phyloP scores from a whole-genome alignment of 2,113 vertebrate species.

The Cephalopholis sonnerati region DNA sequence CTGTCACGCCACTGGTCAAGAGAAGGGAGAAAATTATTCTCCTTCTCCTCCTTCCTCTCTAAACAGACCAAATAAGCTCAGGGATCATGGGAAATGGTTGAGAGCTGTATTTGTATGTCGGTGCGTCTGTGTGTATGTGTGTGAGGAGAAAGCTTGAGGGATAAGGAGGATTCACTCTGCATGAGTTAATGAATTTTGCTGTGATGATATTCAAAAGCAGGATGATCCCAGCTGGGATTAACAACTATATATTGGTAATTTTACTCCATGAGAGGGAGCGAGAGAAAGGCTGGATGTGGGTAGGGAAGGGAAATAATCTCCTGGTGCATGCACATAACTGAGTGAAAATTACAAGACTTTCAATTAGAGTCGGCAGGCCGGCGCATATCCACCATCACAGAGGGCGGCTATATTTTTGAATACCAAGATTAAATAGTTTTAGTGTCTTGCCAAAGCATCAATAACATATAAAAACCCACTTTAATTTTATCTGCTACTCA shows the following conservation, averaged over 20 bases:
- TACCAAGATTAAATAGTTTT: conserved; percentile 23
- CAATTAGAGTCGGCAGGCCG: conserved; percentile 64
- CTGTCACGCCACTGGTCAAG: conserved; percentile 62
- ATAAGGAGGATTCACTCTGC: conserved; percentile 75
- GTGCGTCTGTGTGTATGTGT: conserved; percentile 10
- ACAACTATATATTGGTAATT: conserved; percentile 74
- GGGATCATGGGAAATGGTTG: conserved; percentile 75
- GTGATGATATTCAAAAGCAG: conserved; percentile 79
- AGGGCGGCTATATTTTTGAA: conserved; percentile 35
- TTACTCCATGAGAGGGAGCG: conserved; percentile 54
- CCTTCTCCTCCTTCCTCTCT: conserved; percentile 58
- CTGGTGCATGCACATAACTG: conserved; percentile 57
- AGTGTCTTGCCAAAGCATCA: conserved; percentile 4
- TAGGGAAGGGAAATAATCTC: conserved; percentile 65
- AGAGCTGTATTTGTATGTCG: conserved; percentile 64
- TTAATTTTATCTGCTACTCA: neutral
- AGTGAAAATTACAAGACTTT: conserved; percentile 73
- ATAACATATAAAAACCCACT: neutral
- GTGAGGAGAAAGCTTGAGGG: conserved; percentile 64
- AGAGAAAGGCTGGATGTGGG: conserved; percentile 40
- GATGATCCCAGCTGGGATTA: conserved; percentile 76
- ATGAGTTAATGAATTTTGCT: conserved; percentile 81
- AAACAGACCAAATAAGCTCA: conserved; percentile 81
- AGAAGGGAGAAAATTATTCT: conserved; percentile 61
- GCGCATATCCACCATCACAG: conserved; percentile 30